Percentiles rank a stretch among this genome's conserved stretches.
Evolutionary conservation across 2,797 vertebrate genomes (phyloP).

Genomic region (Luscinia megarhynchos): DNA sequence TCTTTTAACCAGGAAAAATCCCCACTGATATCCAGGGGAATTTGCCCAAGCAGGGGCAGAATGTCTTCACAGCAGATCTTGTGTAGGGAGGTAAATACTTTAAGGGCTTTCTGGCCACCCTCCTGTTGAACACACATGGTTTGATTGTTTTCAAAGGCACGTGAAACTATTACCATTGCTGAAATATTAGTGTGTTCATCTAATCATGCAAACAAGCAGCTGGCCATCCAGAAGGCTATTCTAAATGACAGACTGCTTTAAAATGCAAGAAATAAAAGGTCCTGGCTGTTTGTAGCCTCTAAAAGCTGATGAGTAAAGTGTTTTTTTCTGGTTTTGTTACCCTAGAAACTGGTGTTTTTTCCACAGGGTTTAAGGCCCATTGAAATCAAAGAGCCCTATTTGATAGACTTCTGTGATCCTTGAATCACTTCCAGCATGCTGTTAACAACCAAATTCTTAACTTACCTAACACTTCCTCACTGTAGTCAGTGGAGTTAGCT

Average conservation of each 20-base stretch:
- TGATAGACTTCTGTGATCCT: conserved; percentile 48
- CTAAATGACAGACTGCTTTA: neutral
- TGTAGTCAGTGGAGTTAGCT: neutral
- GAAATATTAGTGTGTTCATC: neutral
- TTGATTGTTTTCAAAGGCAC: neutral
- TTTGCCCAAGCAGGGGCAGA: neutral
- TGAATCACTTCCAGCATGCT: conserved; percentile 47
- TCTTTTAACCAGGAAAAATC: neutral
- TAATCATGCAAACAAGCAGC: neutral
- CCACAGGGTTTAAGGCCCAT: conserved; percentile 12
- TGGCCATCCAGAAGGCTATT: neutral
- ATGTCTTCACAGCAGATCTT: neutral
- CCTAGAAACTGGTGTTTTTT: conserved; percentile 51
- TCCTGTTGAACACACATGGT: neutral
- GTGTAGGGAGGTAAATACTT: neutral
- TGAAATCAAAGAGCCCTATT: conserved; percentile 39
- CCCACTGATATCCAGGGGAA: neutral
- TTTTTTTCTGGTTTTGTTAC: conserved; percentile 53
- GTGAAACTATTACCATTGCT: neutral
- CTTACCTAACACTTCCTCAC: conserved; percentile 30
- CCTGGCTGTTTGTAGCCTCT: neutral
- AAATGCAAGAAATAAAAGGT: conserved; percentile 17
- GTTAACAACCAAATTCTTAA: conserved; percentile 53
- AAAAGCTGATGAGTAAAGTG: conserved; percentile 24
- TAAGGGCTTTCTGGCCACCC: neutral